Percentiles rank a stretch among this genome's conserved stretches.
Evolutionary conservation across 2,113 vertebrate genomes (phyloP).

Genomic region (Orcinus orca): DNA sequence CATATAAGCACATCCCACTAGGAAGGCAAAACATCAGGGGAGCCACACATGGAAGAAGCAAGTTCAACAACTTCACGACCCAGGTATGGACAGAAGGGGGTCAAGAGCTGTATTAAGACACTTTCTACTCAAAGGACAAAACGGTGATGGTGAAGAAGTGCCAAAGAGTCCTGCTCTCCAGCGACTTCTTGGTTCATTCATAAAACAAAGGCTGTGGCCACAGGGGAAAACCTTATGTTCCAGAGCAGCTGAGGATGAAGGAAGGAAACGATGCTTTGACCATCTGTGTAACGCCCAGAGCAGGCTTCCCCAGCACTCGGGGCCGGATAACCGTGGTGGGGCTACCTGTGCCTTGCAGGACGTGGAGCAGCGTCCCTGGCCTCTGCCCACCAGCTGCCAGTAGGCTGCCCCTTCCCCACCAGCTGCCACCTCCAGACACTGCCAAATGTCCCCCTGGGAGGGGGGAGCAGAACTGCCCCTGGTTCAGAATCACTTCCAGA

Average conservation of each 20-base stretch:
- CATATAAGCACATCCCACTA: neutral
- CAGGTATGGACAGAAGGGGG: neutral
- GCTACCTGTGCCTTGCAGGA: neutral
- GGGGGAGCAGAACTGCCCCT: neutral
- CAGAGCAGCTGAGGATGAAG: neutral
- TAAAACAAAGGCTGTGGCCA: slow-evolving; percentile 2
- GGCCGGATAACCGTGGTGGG: neutral
- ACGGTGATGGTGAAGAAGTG: neutral
- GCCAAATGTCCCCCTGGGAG: neutral
- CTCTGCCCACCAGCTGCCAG: neutral
- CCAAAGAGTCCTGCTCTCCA: neutral
- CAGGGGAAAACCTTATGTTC: neutral
- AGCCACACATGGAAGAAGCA: neutral
- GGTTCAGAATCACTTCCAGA: neutral
- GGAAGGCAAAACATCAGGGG: slow-evolving; percentile 18
- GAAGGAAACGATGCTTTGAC: neutral
- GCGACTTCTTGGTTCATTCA: slow-evolving; percentile 1
- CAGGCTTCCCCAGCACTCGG: neutral
- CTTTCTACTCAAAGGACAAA: neutral
- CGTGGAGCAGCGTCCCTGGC: neutral
- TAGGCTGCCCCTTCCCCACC: neutral
- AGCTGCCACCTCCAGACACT: neutral
- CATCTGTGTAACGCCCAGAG: neutral
- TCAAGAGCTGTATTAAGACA: neutral
- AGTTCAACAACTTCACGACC: neutral